These are phyloP conservation scores for Penaeus japonicus DNA, from an alignment of 1,140 invertebrate species.

Conservation along the genomic window DNA sequence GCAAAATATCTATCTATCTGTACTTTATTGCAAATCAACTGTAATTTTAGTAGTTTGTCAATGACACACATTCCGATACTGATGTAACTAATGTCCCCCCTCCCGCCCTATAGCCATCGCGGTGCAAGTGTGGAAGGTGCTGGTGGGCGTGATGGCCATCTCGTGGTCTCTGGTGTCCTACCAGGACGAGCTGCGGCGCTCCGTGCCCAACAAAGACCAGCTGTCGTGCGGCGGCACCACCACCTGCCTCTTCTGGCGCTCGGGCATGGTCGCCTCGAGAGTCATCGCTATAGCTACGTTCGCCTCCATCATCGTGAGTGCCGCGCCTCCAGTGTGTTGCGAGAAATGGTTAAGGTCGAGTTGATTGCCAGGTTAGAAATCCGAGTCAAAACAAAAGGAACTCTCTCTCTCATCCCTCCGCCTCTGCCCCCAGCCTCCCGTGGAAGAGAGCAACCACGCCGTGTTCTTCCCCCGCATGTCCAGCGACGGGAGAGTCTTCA, in stretches of 20 bases:
- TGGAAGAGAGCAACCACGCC: neutral
- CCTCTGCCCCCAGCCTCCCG: neutral
- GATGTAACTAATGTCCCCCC: neutral
- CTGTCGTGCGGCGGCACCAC: constrained; percentile 62
- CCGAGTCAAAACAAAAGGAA: neutral
- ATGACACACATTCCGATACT: too few relatives aligned
- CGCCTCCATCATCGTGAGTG: constrained; percentile 55
- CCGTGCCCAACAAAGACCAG: constrained; percentile 63
- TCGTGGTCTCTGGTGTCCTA: constrained; percentile 66
- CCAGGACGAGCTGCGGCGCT: constrained; percentile 65
- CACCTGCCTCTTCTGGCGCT: constrained; percentile 66
- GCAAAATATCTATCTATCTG: too few relatives aligned
- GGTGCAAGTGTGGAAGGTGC: constrained; percentile 60
- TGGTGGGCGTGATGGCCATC: constrained; percentile 64
- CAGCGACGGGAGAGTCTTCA: constrained; percentile 1
- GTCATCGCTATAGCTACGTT: constrained; percentile 64
- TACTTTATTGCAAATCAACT: neutral
- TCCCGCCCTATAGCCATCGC: constrained; percentile 1
- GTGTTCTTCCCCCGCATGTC: neutral
- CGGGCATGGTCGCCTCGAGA: constrained; percentile 63
- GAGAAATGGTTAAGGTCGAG: too few relatives aligned
- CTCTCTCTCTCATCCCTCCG: neutral
- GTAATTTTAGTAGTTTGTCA: neutral
- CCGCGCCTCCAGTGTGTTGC: too few relatives aligned
- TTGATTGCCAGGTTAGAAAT: too few relatives aligned